These are phyloP conservation scores for Brachionus rotundiformis DNA, from an alignment of 1,140 invertebrate species.

Conservation along the genomic window DNA sequence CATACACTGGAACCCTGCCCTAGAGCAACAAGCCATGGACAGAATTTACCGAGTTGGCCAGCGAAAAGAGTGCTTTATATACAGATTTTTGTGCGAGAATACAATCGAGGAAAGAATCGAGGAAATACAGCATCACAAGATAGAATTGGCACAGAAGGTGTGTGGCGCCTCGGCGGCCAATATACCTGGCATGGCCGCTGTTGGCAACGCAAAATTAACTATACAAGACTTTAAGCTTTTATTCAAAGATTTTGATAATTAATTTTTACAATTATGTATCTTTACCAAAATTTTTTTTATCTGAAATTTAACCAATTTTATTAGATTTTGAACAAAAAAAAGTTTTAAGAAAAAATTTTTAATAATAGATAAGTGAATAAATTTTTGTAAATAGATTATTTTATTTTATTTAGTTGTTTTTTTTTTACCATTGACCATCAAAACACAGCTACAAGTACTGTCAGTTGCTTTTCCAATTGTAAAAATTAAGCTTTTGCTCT, in stretches of 20 bases:
- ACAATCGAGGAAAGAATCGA: conserved; percentile 83
- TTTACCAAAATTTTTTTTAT: no score
- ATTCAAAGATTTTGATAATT: conserved; percentile 49
- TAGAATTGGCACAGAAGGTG: conserved; percentile 75
- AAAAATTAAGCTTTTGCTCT: no score
- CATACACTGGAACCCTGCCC: conserved; percentile 91
- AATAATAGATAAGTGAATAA: no score
- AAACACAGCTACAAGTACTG: no score
- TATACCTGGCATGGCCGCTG: conserved; percentile 28
- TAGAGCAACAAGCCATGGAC: conserved; percentile 87
- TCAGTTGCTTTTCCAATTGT: no score
- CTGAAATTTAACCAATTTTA: no score
- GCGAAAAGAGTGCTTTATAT: conserved; percentile 74
- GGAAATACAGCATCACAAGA: conserved; percentile 76
- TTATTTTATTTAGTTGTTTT: no score
- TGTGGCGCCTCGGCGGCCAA: conserved; percentile 61
- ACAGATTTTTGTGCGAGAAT: conserved; percentile 76
- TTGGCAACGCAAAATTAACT: conserved; percentile 29
- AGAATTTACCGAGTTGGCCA: conserved; percentile 86
- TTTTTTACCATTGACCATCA: no score
- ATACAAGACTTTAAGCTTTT: conserved; percentile 44
- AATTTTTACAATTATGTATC: no score
- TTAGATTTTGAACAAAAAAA: no score
- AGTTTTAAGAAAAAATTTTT: no score
- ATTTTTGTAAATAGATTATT: no score